Evolutionary conservation across 2,888 invertebrate species (phyloP), one percentile per base, ranked within the genome.

Genomic region (Heliconius hortense): DNA sequence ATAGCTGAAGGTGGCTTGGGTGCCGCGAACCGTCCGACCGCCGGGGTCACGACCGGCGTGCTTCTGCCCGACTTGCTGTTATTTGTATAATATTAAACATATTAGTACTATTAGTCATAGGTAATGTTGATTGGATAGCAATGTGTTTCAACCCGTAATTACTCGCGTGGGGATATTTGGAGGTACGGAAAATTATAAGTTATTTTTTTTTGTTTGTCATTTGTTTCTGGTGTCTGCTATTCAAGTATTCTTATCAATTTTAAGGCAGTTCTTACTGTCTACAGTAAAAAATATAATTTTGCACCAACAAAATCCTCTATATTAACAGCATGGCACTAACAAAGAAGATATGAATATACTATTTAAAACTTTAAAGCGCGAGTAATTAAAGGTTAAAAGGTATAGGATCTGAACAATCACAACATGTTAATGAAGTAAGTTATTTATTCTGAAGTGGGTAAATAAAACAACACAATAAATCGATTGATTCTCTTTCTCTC

Each of bases 1-100:
- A 91, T 90, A 59, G 84, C 80, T 0, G 90, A 91, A 0, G 78
- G 80, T 0, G 91, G 91, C 62, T 86, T 86, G 48, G 79, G 82
- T 0, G 91, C 91, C 48, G 89, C 82, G 82, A 84, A 90, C 26
- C 91, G 87, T 1, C 91, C 89, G 8, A 86, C 84, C 1, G 84
- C 83, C 5, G 81, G 79, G 59, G 82, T 53, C 13, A 68, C 72
- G 59, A 77, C 81, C 4, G 86, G 85, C 59, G 86, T 83, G 74
- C 53, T 81, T 69, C 83, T 82, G 1, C 82, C 84, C 0, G 86
- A 83, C 67, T 81, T 82, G 77, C 85, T 84, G 76, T 66, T 48
- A 68, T 5, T 26, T 60, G 24, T 60, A 26, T 26, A 56, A 56
- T 56, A 56, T 56, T n/a, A n/a, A 56, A 56, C 59, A 66, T 43